phyloP scores from a whole-genome alignment of 2,797 vertebrate genomes.

The Aythya fuligula region DNA sequence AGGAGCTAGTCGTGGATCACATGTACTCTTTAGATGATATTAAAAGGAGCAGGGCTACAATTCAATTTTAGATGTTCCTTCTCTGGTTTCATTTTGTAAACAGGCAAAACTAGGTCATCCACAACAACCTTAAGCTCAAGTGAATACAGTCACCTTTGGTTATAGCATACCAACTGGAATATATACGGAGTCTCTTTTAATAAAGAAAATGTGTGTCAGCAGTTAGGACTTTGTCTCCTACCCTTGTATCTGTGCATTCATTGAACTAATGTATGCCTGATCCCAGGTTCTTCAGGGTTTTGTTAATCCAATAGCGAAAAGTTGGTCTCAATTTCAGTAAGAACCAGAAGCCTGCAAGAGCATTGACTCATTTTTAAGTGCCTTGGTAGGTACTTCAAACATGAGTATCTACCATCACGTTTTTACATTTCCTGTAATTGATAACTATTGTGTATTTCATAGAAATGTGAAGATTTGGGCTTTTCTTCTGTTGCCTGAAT shows the following conservation, averaged over 20 bases:
- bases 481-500: neutral
- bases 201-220: neutral
- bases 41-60: neutral
- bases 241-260: neutral
- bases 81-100: conserved; percentile 21
- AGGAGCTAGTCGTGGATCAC: neutral
- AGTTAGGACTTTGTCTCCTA: neutral
- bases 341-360: neutral
- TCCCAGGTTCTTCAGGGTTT: neutral
- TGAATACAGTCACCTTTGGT: conserved; percentile 1
- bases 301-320: neutral
- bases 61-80: neutral
- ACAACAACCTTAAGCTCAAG: conserved; percentile 8
- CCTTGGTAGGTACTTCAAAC: neutral
- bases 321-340: neutral
- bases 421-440: neutral
- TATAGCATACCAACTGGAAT: neutral
- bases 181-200: neutral
- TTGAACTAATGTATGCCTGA: neutral
- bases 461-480: neutral
- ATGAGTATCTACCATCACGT: neutral
- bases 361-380: neutral
- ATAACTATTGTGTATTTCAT: neutral
- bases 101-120: conserved; percentile 30
- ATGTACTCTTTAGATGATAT: neutral